These are phyloP conservation scores for Sceloporus tristichus DNA, from an alignment of 2,113 vertebrate species.

Conservation along the genomic window DNA sequence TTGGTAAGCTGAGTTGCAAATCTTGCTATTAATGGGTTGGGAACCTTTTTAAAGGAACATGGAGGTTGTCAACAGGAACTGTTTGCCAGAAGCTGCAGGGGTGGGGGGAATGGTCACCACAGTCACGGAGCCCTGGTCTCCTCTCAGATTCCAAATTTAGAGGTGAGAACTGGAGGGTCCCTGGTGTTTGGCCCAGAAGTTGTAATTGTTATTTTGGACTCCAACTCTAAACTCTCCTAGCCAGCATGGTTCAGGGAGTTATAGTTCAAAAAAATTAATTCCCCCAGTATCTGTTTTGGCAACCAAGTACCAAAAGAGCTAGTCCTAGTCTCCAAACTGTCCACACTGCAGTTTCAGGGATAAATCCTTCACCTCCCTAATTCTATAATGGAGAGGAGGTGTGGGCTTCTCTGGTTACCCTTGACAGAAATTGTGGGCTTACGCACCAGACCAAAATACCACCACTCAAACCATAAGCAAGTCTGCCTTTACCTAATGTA, in stretches of 20 bases:
- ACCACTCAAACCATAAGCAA: neutral
- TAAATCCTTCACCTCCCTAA: neutral
- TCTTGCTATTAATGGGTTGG: neutral
- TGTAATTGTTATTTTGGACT: no score
- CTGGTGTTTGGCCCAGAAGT: no score
- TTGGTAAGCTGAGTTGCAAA: slow-evolving; percentile 76
- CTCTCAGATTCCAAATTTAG: neutral
- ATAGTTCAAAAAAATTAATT: no score
- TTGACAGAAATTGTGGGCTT: neutral
- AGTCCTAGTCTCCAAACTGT: neutral
- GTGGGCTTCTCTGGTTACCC: neutral
- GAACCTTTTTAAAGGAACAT: neutral
- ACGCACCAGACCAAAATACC: neutral
- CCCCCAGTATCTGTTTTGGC: no score
- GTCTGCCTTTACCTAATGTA: neutral
- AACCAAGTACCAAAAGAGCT: neutral
- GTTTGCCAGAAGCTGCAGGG: neutral
- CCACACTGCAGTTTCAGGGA: neutral
- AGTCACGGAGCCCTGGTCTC: neutral
- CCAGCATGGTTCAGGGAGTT: no score
- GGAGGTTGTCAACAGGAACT: neutral
- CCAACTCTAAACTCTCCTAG: no score
- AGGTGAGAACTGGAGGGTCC: neutral
- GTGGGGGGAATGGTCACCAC: neutral
- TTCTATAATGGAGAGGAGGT: neutral